Percentiles rank a stretch among this genome's conserved stretches.
These are phyloP conservation scores for Melanotaenia nigrans DNA, from an alignment of 2,797 vertebrate genomes.

Conservation along the genomic window DNA sequence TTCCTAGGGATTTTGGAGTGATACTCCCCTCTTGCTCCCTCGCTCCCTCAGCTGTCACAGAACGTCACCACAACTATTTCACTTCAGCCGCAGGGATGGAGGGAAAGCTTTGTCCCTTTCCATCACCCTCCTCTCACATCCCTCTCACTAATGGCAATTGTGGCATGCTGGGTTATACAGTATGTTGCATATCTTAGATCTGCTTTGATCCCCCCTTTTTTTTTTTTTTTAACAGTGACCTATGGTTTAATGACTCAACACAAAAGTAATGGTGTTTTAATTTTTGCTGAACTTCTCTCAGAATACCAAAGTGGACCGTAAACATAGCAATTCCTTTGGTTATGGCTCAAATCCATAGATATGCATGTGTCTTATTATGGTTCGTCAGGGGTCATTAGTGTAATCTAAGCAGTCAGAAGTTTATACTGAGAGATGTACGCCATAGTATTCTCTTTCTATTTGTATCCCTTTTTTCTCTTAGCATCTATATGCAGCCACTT, in stretches of 20 bases:
- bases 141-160: constrained; percentile 53
- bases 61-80: constrained; percentile 76
- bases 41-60: constrained; percentile 76
- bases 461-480: constrained; percentile 60
- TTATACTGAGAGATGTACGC: constrained; percentile 69
- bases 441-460: constrained; percentile 77
- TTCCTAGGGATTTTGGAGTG: constrained; percentile 73
- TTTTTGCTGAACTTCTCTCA: constrained; percentile 46
- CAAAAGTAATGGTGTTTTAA: constrained; percentile 37
- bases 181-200: constrained; percentile 28
- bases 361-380: constrained; percentile 70
- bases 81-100: constrained; percentile 67
- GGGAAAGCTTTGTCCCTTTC: constrained; percentile 69
- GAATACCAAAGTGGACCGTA: constrained; percentile 39
- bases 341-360: constrained; percentile 56
- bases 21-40: constrained; percentile 70
- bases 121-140: constrained; percentile 60
- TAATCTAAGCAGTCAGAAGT: constrained; percentile 76
- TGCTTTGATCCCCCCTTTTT: constrained; percentile 22
- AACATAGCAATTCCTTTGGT: constrained; percentile 61
- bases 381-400: constrained; percentile 78
- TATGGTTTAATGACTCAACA: constrained; percentile 47
- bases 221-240: constrained; percentile 28
- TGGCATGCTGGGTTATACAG: constrained; percentile 37
- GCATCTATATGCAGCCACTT: constrained; percentile 75